These are phyloP conservation scores for Eupithecia pulchellata DNA, from an alignment of 2,888 invertebrate species.

Conservation along the genomic window DNA sequence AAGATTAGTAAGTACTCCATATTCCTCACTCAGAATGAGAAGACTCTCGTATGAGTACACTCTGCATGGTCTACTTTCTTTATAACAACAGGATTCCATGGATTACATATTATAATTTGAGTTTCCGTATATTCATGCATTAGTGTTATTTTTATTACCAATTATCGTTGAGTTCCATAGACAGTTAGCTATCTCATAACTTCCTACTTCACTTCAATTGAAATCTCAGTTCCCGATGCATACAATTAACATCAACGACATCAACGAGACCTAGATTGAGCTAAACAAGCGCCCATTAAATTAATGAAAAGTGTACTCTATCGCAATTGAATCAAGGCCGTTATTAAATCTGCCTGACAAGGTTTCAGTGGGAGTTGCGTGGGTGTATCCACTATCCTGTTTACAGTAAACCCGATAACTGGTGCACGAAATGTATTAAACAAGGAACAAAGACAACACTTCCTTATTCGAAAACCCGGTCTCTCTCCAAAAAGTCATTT, in stretches of 20 bases:
- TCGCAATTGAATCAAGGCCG: constrained; percentile 25
- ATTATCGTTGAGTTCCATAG: too few relatives aligned
- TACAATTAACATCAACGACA: not conserved
- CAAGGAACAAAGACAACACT: not conserved
- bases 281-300: constrained; percentile 19
- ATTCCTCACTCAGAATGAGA: too few relatives aligned
- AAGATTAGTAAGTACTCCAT: too few relatives aligned
- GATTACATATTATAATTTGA: too few relatives aligned
- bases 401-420: constrained; percentile 18
- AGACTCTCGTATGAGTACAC: too few relatives aligned
- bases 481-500: not conserved
- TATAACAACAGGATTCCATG: too few relatives aligned
- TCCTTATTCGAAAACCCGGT: not conserved
- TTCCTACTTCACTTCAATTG: not conserved
- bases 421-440: too few relatives aligned
- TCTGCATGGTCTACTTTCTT: too few relatives aligned
- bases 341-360: constrained; percentile 18
- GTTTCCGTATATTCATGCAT: too few relatives aligned
- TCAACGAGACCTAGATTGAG: not conserved
- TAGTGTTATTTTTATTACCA: too few relatives aligned
- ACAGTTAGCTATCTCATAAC: not conserved
- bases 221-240: not conserved
- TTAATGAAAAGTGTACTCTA: constrained; percentile 26
- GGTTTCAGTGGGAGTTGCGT: constrained; percentile 22
- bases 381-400: constrained; percentile 23